These are phyloP conservation scores for Dasyurus viverrinus DNA, from an alignment of 2,113 vertebrate genomes.

Conservation along the genomic window DNA sequence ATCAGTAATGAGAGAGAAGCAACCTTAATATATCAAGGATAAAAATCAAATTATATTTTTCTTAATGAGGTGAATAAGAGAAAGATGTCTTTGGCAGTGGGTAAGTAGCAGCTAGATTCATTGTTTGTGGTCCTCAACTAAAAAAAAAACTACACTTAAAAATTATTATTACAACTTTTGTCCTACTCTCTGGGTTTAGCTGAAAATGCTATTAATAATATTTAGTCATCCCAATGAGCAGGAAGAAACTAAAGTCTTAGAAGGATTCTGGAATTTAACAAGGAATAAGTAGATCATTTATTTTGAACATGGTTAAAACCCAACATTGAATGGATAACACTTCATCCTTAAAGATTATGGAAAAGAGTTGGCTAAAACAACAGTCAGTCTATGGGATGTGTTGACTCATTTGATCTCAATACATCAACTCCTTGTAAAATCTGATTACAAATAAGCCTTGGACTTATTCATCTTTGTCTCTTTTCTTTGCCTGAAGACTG, in stretches of 20 bases:
- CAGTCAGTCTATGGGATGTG: background rate
- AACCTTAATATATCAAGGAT: slow-evolving; percentile 37
- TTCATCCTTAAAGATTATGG: slow-evolving; percentile 31
- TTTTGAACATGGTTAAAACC: slow-evolving; percentile 54
- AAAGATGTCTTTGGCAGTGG: slow-evolving; percentile 35
- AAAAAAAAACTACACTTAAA: slow-evolving; percentile 25
- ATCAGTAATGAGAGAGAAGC: slow-evolving; percentile 23
- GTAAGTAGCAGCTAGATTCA: slow-evolving; percentile 60
- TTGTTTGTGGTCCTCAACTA: slow-evolving; percentile 18
- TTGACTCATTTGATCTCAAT: slow-evolving; percentile 34
- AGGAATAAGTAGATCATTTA: slow-evolving; percentile 27
- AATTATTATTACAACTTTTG: slow-evolving; percentile 37
- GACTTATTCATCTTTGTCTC: slow-evolving; percentile 15
- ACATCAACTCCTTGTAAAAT: slow-evolving; percentile 4
- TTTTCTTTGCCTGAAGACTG: slow-evolving; percentile 21
- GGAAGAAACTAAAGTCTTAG: slow-evolving; percentile 42
- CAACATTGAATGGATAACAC: slow-evolving; percentile 19
- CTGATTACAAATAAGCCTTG: slow-evolving; percentile 52
- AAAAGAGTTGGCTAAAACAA: slow-evolving; percentile 32
- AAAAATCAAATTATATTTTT: slow-evolving; percentile 58
- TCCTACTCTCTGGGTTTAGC: slow-evolving; percentile 53
- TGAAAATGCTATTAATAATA: slow-evolving; percentile 45
- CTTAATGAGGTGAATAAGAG: slow-evolving; percentile 59
- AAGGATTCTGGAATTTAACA: slow-evolving; percentile 41
- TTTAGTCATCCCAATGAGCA: slow-evolving; percentile 49